Evolutionary conservation across 2,888 invertebrate species (phyloP).

Genomic region (Plusia festucae): DNA sequence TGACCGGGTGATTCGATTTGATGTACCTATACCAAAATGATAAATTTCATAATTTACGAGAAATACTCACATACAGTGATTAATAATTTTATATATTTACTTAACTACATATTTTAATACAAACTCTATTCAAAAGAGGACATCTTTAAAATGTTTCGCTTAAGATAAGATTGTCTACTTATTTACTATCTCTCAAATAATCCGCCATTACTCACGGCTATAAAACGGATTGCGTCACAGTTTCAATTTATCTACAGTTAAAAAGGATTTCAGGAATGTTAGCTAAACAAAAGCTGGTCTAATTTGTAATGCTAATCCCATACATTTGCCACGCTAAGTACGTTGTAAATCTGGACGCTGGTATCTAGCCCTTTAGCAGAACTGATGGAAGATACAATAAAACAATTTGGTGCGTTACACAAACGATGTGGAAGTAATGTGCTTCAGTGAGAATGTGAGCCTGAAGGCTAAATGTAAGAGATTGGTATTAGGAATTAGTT

Average conservation of each 20-base stretch:
- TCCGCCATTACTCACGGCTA: constrained; percentile 53
- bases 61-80: neutral
- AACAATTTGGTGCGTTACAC: constrained; percentile 31
- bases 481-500: neutral
- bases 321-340: constrained; percentile 54
- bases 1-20: neutral
- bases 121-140: neutral
- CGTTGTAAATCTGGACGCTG: constrained; percentile 50
- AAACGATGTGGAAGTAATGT: constrained; percentile 14
- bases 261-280: constrained; percentile 44
- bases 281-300: constrained; percentile 33
- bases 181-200: constrained; percentile 23
- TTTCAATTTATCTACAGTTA: constrained; percentile 48
- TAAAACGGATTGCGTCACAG: constrained; percentile 37
- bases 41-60: neutral
- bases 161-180: neutral
- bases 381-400: constrained; percentile 27
- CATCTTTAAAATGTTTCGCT: neutral
- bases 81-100: neutral
- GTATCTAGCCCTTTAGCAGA: constrained; percentile 21
- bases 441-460: constrained; percentile 12
- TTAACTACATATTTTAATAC: neutral
- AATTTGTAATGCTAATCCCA: constrained; percentile 60
- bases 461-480: constrained; percentile 3
- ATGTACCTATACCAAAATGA: too few species aligned